Conservation (phyloP, 2,888 invertebrate genomes). For the Physocephala rufipes region DNA sequence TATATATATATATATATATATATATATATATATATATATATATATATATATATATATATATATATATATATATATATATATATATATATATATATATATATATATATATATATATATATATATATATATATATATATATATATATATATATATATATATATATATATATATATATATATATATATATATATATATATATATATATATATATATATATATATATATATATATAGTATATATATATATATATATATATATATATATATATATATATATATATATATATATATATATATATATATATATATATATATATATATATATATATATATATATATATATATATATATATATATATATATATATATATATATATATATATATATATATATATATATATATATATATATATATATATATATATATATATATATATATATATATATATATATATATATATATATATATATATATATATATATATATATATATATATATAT, state of each 20-base stretch:
- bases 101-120: slow-evolving; percentile 1
- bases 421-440: no score
- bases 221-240: slow-evolving; percentile 18
- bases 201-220: slow-evolving; percentile 11
- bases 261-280: no score
- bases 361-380: no score
- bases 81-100: slow-evolving; percentile 2
- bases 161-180: not conserved
- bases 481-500: no score
- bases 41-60: slow-evolving; percentile 5
- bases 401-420: no score
- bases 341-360: no score
- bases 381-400: no score
- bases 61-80: slow-evolving; percentile 12
- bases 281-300: no score
- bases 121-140: not conserved
- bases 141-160: slow-evolving; percentile 1
- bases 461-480: no score
- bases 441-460: no score
- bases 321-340: no score
- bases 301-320: no score
- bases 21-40: slow-evolving; percentile 21
- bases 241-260: not conserved
- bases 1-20: slow-evolving; percentile 19
- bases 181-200: not conserved